These are phyloP conservation scores for Cyprinodon diabolis DNA, from an alignment of 2,797 vertebrate genomes.

Conservation along the genomic window DNA sequence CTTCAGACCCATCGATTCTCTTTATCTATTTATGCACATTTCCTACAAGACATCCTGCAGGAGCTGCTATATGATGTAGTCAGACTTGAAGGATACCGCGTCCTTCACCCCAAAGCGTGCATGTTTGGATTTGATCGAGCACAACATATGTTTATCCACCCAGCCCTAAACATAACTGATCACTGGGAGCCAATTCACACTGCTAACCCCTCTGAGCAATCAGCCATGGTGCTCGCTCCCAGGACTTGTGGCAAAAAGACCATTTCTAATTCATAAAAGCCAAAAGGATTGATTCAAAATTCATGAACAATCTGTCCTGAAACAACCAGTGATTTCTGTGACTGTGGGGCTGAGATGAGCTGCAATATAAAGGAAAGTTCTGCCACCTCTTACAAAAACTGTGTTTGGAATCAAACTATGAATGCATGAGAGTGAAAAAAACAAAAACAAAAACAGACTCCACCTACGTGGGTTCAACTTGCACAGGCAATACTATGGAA, in stretches of 20 bases:
- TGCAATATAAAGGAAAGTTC: conserved; percentile 74
- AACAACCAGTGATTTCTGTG: conserved; percentile 80
- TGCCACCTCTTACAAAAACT: conserved; percentile 64
- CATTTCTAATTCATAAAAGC: conserved; percentile 87
- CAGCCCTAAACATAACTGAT: conserved; percentile 71
- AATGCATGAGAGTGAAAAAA: not conserved
- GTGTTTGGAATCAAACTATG: conserved; percentile 16
- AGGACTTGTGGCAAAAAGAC: conserved; percentile 72
- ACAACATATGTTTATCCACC: conserved; percentile 80
- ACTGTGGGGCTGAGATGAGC: conserved; percentile 79
- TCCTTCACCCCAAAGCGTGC: conserved; percentile 64
- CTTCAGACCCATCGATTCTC: conserved; percentile 43
- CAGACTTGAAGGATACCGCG: conserved; percentile 51
- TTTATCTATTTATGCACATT: conserved; percentile 24
- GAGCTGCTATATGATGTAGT: conserved; percentile 19
- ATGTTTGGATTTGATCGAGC: conserved; percentile 69
- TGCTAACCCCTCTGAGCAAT: conserved; percentile 75
- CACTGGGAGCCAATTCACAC: conserved; percentile 70
- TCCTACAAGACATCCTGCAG: conserved; percentile 25
- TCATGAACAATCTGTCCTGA: conserved; percentile 86
- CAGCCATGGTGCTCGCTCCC: conserved; percentile 54
- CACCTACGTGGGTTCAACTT: not conserved
- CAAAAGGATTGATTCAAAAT: conserved; percentile 86
- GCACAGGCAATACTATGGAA: not conserved
- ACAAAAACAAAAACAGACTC: not conserved